Percentiles rank a stretch among this genome's conserved stretches.
phyloP scores from a whole-genome alignment of 2,797 vertebrate species.

The Allochrocebus solatus region DNA sequence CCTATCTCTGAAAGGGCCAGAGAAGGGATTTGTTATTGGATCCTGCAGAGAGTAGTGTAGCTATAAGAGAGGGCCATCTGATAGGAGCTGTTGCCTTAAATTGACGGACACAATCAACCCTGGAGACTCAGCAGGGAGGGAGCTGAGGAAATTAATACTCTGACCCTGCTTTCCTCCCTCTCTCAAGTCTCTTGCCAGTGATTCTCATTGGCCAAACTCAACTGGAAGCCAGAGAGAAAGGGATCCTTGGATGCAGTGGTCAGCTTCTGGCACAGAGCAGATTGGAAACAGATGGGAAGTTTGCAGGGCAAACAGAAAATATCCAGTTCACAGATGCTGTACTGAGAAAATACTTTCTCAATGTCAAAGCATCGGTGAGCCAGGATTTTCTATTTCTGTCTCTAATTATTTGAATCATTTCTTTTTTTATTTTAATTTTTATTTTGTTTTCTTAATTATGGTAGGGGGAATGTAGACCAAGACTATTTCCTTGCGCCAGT shows the following conservation, averaged over 20 bases:
- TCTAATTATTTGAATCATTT: background rate
- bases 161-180: background rate
- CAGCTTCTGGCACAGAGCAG: constrained; percentile 40
- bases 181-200: constrained; percentile 30
- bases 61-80: background rate
- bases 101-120: background rate
- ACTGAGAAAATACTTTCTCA: constrained; percentile 44
- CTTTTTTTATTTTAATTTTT: constrained; percentile 14
- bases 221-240: background rate
- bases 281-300: constrained; percentile 58
- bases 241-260: constrained; percentile 40
- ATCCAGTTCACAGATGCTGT: constrained; percentile 20
- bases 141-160: background rate
- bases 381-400: constrained; percentile 25
- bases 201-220: constrained; percentile 21
- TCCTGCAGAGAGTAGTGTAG: background rate
- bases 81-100: background rate
- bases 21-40: background rate
- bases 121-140: background rate
- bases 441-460: constrained; percentile 50
- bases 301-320: constrained; percentile 52
- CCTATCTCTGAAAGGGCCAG: background rate
- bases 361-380: background rate
- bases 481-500: background rate
- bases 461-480: background rate